These are phyloP conservation scores for Callyntrura guangdongensis DNA, from an alignment of 2,888 invertebrate genomes.

Conservation along the genomic window DNA sequence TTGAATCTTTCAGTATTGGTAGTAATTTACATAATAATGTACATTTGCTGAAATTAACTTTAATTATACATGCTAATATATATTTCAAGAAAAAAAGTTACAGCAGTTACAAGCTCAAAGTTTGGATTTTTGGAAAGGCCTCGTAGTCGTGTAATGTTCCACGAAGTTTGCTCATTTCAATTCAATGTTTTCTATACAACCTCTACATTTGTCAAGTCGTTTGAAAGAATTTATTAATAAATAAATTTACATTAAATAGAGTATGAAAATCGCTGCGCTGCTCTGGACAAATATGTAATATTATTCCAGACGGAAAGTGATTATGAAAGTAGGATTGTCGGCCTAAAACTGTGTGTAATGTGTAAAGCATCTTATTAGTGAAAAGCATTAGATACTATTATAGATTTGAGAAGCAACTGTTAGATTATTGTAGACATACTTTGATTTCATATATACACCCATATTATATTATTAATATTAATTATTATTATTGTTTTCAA, in stretches of 20 bases:
- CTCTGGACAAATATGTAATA: background rate
- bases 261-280: conserved; percentile 22
- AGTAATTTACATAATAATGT: conserved; percentile 11
- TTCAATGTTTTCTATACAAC: too few relatives aligned
- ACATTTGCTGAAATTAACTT: background rate
- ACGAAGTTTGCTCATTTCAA: conserved; percentile 37
- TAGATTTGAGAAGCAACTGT: background rate
- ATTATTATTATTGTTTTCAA: conserved; percentile 13
- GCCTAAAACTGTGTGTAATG: conserved; percentile 57
- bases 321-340: conserved; percentile 68
- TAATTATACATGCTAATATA: conserved; percentile 6
- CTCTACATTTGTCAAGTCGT: background rate
- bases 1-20: conserved; percentile 77
- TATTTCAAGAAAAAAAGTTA: background rate
- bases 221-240: background rate
- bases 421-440: background rate
- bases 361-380: background rate
- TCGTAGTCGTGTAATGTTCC: conserved; percentile 32
- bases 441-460: background rate
- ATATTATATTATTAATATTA: background rate
- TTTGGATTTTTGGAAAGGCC: too few relatives aligned
- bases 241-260: conserved; percentile 6
- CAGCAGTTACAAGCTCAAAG: conserved; percentile 1
- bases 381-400: too few relatives aligned
- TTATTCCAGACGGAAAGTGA: conserved; percentile 39